Conservation (phyloP, 1,140 invertebrate genomes). For the Drosophila melanica region DNA sequence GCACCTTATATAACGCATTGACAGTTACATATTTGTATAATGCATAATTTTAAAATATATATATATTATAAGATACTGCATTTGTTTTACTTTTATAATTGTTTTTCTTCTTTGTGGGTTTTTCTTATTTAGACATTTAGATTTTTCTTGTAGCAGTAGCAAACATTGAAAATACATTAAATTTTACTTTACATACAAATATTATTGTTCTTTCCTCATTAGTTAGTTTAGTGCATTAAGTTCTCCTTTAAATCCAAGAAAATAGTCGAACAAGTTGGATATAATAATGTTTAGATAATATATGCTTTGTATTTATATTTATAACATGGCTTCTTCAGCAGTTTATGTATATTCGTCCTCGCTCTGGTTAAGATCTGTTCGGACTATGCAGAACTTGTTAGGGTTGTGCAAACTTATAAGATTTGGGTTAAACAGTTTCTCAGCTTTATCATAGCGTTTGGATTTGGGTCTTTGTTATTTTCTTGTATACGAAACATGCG, state of each 20-base stretch:
- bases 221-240: constrained; percentile 31
- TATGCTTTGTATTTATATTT: constrained; percentile 7
- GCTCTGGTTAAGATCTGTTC: constrained; percentile 9
- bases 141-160: constrained; percentile 25
- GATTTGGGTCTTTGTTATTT: constrained; percentile 9
- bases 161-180: constrained; percentile 59
- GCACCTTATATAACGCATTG: constrained; percentile 81
- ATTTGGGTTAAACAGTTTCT: constrained; percentile 6
- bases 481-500: constrained; percentile 33
- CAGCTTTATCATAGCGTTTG: constrained; percentile 21
- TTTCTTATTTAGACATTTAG: constrained; percentile 45
- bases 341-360: not conserved
- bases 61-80: constrained; percentile 60
- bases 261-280: constrained; percentile 23
- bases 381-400: not conserved
- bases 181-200: constrained; percentile 68
- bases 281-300: constrained; percentile 23
- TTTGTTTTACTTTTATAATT: constrained; percentile 38
- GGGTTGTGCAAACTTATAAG: not conserved
- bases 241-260: constrained; percentile 24
- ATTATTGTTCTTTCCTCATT: constrained; percentile 63
- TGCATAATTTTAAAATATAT: constrained; percentile 75
- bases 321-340: not conserved
- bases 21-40: constrained; percentile 75
- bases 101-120: not conserved